Evolutionary conservation across 2,888 invertebrate species (phyloP).

Genomic region (Lepidonotus clava): DNA sequence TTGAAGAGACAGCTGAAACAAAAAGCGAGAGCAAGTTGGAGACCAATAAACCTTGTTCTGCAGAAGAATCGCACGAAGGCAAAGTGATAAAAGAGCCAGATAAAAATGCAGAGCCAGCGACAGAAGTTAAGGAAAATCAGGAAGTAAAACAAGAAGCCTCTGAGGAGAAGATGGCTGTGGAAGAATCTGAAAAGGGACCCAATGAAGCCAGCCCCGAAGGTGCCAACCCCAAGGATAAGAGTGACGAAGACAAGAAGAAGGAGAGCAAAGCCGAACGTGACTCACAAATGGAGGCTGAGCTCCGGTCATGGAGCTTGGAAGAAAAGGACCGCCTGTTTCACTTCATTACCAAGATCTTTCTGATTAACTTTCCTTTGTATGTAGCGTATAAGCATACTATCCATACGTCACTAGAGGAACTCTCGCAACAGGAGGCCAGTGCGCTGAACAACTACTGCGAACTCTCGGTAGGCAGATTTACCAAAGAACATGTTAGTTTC

Average conservation of each 20-base stretch:
- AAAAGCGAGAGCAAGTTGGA: neutral
- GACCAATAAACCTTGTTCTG: neutral
- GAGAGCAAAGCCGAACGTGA: constrained; percentile 4
- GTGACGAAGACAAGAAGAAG: neutral
- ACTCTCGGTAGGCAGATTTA: constrained; percentile 82
- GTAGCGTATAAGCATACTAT: constrained; percentile 91
- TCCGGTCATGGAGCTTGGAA: constrained; percentile 86
- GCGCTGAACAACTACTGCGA: constrained; percentile 91
- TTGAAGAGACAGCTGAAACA: neutral
- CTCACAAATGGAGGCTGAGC: constrained; percentile 1
- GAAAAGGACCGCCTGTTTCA: constrained; percentile 94
- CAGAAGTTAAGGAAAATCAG: constrained; percentile 57
- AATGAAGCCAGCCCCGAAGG: neutral
- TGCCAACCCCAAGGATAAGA: neutral
- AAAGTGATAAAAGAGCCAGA: constrained; percentile 16
- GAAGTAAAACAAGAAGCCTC: neutral
- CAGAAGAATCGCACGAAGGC: constrained; percentile 20
- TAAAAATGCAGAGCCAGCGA: neutral
- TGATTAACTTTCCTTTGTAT: constrained; percentile 89
- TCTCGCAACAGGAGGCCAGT: constrained; percentile 91
- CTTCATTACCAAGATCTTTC: constrained; percentile 92
- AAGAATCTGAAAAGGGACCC: neutral
- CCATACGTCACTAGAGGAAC: constrained; percentile 89
- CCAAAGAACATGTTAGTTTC: neutral
- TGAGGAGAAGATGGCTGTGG: neutral